These are phyloP conservation scores for Flexamia atlantica DNA, from an alignment of 2,888 invertebrate species.

Conservation along the genomic window DNA sequence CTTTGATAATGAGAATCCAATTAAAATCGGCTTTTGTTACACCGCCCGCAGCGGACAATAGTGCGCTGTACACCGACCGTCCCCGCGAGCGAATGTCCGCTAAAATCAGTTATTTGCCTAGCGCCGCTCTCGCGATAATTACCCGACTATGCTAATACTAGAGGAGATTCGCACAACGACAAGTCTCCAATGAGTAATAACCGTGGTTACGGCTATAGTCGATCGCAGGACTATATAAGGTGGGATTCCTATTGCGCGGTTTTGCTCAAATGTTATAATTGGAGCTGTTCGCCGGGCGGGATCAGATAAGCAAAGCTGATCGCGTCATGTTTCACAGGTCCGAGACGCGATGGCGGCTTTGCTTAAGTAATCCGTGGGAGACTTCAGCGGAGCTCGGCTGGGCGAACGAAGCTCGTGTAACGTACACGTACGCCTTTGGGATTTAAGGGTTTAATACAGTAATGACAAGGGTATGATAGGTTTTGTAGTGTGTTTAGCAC, in stretches of 20 bases:
- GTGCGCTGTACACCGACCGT: slow-evolving; percentile 13
- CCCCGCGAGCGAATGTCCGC: slow-evolving; percentile 31
- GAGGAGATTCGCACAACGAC: neutral
- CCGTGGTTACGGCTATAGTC: neutral
- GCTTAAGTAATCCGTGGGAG: neutral
- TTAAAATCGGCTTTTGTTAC: slow-evolving; percentile 55
- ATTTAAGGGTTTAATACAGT: no score
- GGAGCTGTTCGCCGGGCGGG: neutral
- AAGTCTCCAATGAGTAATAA: neutral
- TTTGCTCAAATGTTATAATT: slow-evolving; percentile 21
- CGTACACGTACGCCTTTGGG: neutral
- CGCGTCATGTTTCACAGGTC: neutral
- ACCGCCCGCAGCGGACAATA: slow-evolving; percentile 47
- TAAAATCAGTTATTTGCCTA: slow-evolving; percentile 51
- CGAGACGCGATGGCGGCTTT: neutral
- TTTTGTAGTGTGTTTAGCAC: no score
- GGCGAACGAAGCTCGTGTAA: neutral
- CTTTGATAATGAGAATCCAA: slow-evolving; percentile 57
- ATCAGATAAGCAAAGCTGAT: slow-evolving; percentile 35
- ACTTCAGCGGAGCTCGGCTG: neutral
- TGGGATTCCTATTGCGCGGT: neutral
- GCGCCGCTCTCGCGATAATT: slow-evolving; percentile 2
- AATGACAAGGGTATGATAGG: no score
- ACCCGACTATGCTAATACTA: slow-evolving; percentile 19
- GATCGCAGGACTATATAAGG: slow-evolving; percentile 3